Percentiles rank a stretch among this genome's conserved stretches.
Evolutionary conservation across 2,797 vertebrate genomes (phyloP).

Genomic region (Chelmon rostratus): DNA sequence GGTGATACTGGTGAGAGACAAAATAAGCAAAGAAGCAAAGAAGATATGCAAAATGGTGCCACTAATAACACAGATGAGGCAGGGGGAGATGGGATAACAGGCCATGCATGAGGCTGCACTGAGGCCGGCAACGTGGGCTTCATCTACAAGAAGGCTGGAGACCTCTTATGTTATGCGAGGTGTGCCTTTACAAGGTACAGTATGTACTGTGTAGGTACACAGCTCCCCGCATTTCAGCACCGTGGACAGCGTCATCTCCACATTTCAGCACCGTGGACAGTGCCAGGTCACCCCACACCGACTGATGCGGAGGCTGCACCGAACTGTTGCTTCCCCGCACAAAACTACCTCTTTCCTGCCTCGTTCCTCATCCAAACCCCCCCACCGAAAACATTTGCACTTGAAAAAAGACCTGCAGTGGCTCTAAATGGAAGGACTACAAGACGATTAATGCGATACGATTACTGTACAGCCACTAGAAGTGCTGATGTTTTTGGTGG

Average conservation of each 20-base stretch:
- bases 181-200: slow-evolving; percentile 57
- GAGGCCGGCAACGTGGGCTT: slow-evolving; percentile 34
- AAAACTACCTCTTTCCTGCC: slow-evolving; percentile 7
- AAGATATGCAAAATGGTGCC: slow-evolving; percentile 45
- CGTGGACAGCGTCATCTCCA: slow-evolving; percentile 7
- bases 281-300: slow-evolving; percentile 59
- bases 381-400: not conserved
- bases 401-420: slow-evolving; percentile 48
- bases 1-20: slow-evolving; percentile 19
- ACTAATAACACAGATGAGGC: slow-evolving; percentile 33
- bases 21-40: slow-evolving; percentile 25
- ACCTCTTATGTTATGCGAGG: slow-evolving; percentile 27
- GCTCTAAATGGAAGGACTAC: slow-evolving; percentile 1
- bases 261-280: slow-evolving; percentile 62
- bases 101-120: slow-evolving; percentile 1
- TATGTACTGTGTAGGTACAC: slow-evolving; percentile 54
- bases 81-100: slow-evolving; percentile 8
- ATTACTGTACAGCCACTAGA: slow-evolving; percentile 20
- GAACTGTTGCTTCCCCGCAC: slow-evolving; percentile 74
- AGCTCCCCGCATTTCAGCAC: slow-evolving; percentile 61
- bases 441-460: slow-evolving; percentile 9
- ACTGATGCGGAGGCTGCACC: slow-evolving; percentile 63
- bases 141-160: slow-evolving; percentile 20
- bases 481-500: slow-evolving; percentile 20
- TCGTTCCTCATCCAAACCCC: not conserved